Base-by-base conservation (phyloP, 2,888 invertebrate genomes). In the Drosophila monieri region DNA sequence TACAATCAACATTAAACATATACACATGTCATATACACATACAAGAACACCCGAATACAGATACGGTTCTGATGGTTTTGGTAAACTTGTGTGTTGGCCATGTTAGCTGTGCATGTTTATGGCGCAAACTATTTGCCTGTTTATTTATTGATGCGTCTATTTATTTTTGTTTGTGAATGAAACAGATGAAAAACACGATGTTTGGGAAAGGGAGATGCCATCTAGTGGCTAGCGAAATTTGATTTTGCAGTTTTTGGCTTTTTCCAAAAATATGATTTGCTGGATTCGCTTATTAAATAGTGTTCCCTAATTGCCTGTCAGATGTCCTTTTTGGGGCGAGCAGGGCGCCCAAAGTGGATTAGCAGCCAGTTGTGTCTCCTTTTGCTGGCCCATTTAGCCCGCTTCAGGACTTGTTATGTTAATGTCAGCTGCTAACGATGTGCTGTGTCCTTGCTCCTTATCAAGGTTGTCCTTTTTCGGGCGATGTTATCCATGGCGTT, bases 51-150 rank as follows among this genome's bases (percentile, higher is more conserved):
- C 47, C 47, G 27, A 4, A 23, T 30, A 46, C 8, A 47, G 14
- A 15, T 21, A 48, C 32, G 44, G 43, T 30, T 58, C 14, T 60
- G 23, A 23, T 27, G 23, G 69, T 57, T 58, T 69, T 56, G 23
- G 70, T 47, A 47, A 32, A 32, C 25, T 59, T 76, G 44, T 64
- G 46, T 61, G 23, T 62, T 37, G 64, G 51, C 25, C 48, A 49
- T 66, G 58, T 66, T 35, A 58, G 41, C 35, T 66, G 44, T 55
- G 46, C 66, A 53, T 78, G 65, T 77, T 84, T 65, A 66, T 74
- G 65, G 81, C 68, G 65, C 81, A 74, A 79, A 79, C 85, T 85
- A 80, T 80, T 84, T 74, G 67, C 60, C 57, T 77, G 81, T 61
- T 77, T 83, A 62, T 84, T 80, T 79, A 79, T 86, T 64, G 80